Percentiles rank a stretch among this genome's conserved stretches.
These are phyloP conservation scores for Sphaeramia orbicularis DNA, from an alignment of 2,797 vertebrate genomes.

Conservation along the genomic window DNA sequence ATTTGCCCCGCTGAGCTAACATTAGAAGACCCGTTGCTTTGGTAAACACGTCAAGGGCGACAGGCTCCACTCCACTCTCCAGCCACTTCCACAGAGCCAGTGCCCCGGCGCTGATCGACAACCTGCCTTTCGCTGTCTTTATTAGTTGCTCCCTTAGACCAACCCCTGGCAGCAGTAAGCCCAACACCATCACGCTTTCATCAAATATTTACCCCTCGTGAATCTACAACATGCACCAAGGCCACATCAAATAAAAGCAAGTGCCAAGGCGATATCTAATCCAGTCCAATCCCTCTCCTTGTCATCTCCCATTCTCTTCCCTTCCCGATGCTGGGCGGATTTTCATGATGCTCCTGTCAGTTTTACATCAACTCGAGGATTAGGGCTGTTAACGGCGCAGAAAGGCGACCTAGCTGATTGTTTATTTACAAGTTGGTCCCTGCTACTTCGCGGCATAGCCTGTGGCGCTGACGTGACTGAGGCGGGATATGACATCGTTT, in stretches of 20 bases:
- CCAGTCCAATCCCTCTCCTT: slow-evolving; percentile 64
- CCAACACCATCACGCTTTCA: slow-evolving; percentile 70
- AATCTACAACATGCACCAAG: slow-evolving; percentile 59
- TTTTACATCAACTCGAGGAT: slow-evolving; percentile 73
- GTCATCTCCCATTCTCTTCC: slow-evolving; percentile 60
- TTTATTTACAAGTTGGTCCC: slow-evolving; percentile 72
- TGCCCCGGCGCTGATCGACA: slow-evolving; percentile 70
- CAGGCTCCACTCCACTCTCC: slow-evolving; percentile 29
- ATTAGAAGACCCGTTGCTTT: slow-evolving; percentile 46
- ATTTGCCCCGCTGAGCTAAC: slow-evolving; percentile 45
- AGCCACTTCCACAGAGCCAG: slow-evolving; percentile 59
- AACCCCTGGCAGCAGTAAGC: slow-evolving; percentile 56
- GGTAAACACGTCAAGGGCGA: slow-evolving; percentile 55
- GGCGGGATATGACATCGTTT: slow-evolving; percentile 59
- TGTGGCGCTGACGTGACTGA: slow-evolving; percentile 58
- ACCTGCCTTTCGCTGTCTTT: slow-evolving; percentile 73
- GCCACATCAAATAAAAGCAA: slow-evolving; percentile 70
- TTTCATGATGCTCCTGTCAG: slow-evolving; percentile 69
- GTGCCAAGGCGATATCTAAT: slow-evolving; percentile 71
- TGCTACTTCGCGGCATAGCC: slow-evolving; percentile 49
- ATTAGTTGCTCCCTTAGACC: slow-evolving; percentile 69
- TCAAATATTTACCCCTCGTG: slow-evolving; percentile 81
- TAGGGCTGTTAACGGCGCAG: slow-evolving; percentile 41
- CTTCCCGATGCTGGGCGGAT: slow-evolving; percentile 38
- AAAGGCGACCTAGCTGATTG: slow-evolving; percentile 57